Evolutionary conservation across 1,140 invertebrate species (phyloP).

Genomic region (Parasteatoda tepidariorum): DNA sequence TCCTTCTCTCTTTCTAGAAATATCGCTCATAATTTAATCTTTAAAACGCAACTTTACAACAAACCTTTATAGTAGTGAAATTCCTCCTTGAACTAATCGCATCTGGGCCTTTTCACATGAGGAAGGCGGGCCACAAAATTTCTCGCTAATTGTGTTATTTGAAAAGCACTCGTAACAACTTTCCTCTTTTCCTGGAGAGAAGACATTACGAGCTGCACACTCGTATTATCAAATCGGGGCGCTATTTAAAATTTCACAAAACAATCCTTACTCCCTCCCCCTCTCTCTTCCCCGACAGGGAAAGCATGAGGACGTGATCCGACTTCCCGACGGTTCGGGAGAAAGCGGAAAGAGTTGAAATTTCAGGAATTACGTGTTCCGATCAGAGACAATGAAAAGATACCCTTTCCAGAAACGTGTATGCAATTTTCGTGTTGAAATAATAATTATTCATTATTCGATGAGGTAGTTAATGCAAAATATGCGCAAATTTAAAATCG

Average conservation of each 20-base stretch:
- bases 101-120: constrained; percentile 47
- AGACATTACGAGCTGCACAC: constrained; percentile 43
- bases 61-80: constrained; percentile 25
- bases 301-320: constrained; percentile 18
- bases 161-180: constrained; percentile 59
- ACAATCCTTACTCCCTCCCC: constrained; percentile 29
- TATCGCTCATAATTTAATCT: constrained; percentile 60
- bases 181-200: constrained; percentile 16
- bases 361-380: constrained; percentile 2
- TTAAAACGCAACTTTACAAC: constrained; percentile 54
- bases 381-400: constrained; percentile 34
- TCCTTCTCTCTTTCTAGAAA: background rate
- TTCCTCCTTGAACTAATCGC: constrained; percentile 55
- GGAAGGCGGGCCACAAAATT: constrained; percentile 28
- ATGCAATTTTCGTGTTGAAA: background rate
- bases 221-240: constrained; percentile 26
- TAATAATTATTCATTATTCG: background rate
- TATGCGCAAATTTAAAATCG: no score
- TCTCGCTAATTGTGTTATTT: constrained; percentile 58
- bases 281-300: background rate
- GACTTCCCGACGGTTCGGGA: background rate
- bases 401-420: background rate
- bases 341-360: background rate
- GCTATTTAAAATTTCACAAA: constrained; percentile 60
- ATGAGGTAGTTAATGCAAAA: no score